Conservation (phyloP, 2,113 vertebrate species). For the Agapornis roseicollis region DNA sequence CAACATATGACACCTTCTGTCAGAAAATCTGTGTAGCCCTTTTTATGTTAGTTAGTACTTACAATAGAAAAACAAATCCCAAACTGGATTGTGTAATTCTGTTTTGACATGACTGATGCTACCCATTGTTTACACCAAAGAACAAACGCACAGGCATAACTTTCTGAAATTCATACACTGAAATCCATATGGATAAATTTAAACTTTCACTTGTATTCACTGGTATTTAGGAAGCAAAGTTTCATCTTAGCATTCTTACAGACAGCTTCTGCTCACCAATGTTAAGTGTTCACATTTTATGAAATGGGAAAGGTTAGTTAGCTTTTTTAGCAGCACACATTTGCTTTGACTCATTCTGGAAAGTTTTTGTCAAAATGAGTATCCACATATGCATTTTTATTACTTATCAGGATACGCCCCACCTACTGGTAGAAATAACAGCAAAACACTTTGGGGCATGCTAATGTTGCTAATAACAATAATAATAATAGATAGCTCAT, state of each 20-base stretch:
- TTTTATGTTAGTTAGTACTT: not conserved
- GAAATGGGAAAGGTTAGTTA: not conserved
- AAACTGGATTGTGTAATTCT: not conserved
- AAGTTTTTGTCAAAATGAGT: not conserved
- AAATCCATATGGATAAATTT: not conserved
- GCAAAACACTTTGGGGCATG: not conserved
- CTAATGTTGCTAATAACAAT: not conserved
- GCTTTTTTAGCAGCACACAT: not conserved
- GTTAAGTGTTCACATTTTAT: not conserved
- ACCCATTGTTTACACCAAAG: not conserved
- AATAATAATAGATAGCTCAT: not conserved
- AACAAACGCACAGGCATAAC: not conserved
- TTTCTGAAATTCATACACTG: not conserved
- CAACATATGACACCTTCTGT: not conserved
- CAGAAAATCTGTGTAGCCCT: fast-evolving
- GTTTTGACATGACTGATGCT: not conserved
- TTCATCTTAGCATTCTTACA: not conserved
- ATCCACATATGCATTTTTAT: not conserved
- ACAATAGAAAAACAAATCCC: not conserved
- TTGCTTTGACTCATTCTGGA: constrained; percentile 27
- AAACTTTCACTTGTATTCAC: not conserved
- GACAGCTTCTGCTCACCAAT: not conserved
- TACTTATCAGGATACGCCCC: not conserved
- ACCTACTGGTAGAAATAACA: not conserved
- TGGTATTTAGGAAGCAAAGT: not conserved